Conservation (phyloP, 2,797 vertebrate species). For the Distichodus sexfasciatus region DNA sequence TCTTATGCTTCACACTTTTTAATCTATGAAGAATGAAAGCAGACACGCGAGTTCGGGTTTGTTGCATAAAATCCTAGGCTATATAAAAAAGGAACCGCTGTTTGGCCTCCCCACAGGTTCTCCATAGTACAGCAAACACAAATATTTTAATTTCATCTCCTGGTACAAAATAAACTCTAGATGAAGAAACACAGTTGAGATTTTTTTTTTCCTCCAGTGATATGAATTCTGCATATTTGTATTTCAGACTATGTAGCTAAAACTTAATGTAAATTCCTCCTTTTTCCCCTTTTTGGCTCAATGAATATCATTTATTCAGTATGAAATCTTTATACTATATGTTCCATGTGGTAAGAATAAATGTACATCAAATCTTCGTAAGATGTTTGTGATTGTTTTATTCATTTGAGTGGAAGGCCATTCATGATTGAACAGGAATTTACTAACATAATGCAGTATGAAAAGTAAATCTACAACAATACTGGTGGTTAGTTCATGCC, state of each 20-base stretch:
- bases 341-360: constrained; percentile 99
- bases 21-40: constrained; percentile 73
- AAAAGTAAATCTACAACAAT: too few relatives aligned
- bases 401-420: constrained; percentile 51
- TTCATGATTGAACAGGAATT: neutral
- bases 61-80: constrained; percentile 67
- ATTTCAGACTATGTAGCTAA: constrained; percentile 99
- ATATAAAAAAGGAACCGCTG: constrained; percentile 64
- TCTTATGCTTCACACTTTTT: constrained; percentile 74
- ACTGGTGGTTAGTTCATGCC: too few relatives aligned
- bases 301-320: constrained; percentile 99
- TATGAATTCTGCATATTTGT: constrained; percentile 99
- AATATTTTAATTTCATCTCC: constrained; percentile 73
- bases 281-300: constrained; percentile 99
- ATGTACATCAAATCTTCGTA: constrained; percentile 99
- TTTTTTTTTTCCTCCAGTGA: constrained; percentile 91
- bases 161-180: constrained; percentile 81
- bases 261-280: constrained; percentile 99
- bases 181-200: constrained; percentile 98
- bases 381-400: constrained; percentile 95
- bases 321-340: constrained; percentile 99
- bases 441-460: too few relatives aligned
- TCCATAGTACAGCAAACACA: constrained; percentile 69
- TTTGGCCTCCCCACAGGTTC: constrained; percentile 68
- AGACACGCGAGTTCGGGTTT: constrained; percentile 79